Evolutionary conservation across 2,888 invertebrate species (phyloP).

Genomic region (Drosophila seclusa): DNA sequence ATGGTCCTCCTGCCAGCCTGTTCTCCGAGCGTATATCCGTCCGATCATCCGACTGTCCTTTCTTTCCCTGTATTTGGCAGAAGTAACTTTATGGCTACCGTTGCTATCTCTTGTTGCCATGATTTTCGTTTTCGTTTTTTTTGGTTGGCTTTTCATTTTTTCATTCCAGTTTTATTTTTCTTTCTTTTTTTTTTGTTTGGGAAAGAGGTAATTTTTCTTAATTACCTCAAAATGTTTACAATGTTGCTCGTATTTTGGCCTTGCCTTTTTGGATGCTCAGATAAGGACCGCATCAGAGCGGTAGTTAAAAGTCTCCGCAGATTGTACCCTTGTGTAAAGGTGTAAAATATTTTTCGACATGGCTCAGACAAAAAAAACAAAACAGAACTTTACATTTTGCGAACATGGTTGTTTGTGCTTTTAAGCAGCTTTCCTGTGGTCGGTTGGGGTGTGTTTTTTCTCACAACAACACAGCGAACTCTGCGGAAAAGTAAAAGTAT

Average conservation of each 20-base stretch:
- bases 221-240: slow-evolving; percentile 79
- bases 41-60: slow-evolving; percentile 33
- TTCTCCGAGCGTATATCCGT: slow-evolving; percentile 11
- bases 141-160: slow-evolving; percentile 36
- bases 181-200: slow-evolving; percentile 25
- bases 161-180: slow-evolving; percentile 8
- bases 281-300: slow-evolving; percentile 61
- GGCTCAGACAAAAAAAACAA: slow-evolving; percentile 24
- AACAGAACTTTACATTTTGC: slow-evolving; percentile 58
- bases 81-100: slow-evolving; percentile 62
- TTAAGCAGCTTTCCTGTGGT: slow-evolving; percentile 72
- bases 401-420: slow-evolving; percentile 66
- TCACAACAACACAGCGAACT: slow-evolving; percentile 12
- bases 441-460: slow-evolving; percentile 39
- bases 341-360: slow-evolving; percentile 74
- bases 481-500: slow-evolving; percentile 62
- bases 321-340: slow-evolving; percentile 69
- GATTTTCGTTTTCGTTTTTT: slow-evolving; percentile 22
- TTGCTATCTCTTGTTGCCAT: slow-evolving; percentile 47
- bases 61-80: slow-evolving; percentile 40
- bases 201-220: slow-evolving; percentile 78
- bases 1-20: slow-evolving; percentile 2
- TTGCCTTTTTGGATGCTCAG: slow-evolving; percentile 51
- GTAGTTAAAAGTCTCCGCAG: slow-evolving; percentile 58
- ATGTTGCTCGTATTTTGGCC: slow-evolving; percentile 72